These are phyloP conservation scores for Rhea americana DNA, from an alignment of 2,113 vertebrate species.

Conservation along the genomic window DNA sequence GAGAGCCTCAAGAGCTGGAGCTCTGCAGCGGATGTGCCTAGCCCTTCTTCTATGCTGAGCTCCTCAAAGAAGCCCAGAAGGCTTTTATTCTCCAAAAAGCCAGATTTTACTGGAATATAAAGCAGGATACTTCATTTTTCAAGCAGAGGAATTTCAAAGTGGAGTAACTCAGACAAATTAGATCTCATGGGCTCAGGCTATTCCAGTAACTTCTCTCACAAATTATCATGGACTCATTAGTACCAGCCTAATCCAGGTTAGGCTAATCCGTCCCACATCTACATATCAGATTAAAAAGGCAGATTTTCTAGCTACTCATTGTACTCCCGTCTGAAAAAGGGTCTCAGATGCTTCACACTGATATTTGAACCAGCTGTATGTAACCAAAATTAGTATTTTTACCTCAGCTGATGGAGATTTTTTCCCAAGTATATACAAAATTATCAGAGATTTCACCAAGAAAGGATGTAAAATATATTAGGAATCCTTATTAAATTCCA, in stretches of 20 bases:
- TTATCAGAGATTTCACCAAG: background rate
- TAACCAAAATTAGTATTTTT: background rate
- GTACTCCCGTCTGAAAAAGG: background rate
- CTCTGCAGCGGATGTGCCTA: background rate
- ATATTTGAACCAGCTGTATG: background rate
- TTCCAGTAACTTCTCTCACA: background rate
- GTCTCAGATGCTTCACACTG: background rate
- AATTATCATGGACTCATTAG: background rate
- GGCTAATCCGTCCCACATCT: background rate
- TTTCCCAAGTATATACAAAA: background rate
- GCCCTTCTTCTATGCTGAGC: background rate
- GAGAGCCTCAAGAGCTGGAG: background rate
- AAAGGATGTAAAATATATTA: background rate
- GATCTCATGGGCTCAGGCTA: background rate
- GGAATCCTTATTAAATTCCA: background rate
- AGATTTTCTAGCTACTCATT: background rate
- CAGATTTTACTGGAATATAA: background rate
- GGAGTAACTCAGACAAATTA: background rate
- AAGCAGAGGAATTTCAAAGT: background rate
- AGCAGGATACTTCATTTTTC: background rate
- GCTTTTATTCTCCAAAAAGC: background rate
- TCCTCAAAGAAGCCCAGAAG: background rate
- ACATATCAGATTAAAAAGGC: background rate
- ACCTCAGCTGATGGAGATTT: background rate
- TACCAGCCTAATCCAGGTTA: background rate